Conservation (phyloP, 2,888 invertebrate genomes). For the Euclidia mi region DNA sequence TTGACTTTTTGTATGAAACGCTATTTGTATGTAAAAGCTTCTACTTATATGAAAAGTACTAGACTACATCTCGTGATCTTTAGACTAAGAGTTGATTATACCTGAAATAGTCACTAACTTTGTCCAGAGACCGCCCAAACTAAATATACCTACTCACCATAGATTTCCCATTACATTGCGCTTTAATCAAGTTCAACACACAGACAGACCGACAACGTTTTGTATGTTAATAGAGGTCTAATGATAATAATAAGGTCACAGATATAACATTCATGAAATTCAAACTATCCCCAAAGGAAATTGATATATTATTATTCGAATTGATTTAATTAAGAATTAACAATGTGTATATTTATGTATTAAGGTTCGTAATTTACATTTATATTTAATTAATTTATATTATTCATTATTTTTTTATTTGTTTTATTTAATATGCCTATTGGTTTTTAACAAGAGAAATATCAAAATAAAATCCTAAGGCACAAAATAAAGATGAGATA, state of each 20-base stretch:
- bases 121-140: too few relatives aligned
- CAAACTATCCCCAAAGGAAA: constrained; percentile 17
- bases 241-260: constrained; percentile 57
- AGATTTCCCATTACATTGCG: too few relatives aligned
- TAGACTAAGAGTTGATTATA: too few relatives aligned
- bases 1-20: too few relatives aligned
- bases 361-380: constrained; percentile 17
- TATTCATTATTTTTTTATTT: constrained; percentile 64
- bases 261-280: constrained; percentile 53
- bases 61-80: too few relatives aligned
- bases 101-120: too few relatives aligned
- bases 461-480: too few relatives aligned
- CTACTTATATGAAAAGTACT: too few relatives aligned
- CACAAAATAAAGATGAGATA: too few relatives aligned
- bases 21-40: too few relatives aligned
- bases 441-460: too few relatives aligned
- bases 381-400: constrained; percentile 21
- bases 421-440: constrained; percentile 61
- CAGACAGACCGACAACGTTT: constrained; percentile 15
- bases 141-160: too few relatives aligned
- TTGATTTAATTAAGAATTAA: constrained; percentile 18
- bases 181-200: background rate
- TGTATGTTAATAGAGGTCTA: constrained; percentile 72
- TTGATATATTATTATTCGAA: constrained; percentile 30
- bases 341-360: constrained; percentile 16